Conservation (phyloP, 2,797 vertebrate genomes). For the Garrulus glandarius region DNA sequence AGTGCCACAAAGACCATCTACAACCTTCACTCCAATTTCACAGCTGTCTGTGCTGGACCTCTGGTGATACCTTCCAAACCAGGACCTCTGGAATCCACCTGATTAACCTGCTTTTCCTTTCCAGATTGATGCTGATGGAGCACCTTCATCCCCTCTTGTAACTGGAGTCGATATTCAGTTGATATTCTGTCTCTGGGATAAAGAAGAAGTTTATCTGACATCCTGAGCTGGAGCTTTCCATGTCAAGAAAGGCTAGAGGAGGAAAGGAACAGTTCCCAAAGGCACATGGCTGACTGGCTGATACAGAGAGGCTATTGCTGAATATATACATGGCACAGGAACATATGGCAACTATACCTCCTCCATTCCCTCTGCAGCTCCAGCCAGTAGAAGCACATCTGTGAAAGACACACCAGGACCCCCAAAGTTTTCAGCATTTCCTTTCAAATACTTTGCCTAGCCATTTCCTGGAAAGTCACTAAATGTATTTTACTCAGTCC, state of each 20-base stretch:
- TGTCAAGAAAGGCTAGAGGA: not conserved
- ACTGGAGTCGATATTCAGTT: not conserved
- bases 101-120: not conserved
- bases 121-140: fast-evolving
- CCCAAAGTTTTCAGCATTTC: slow-evolving; percentile 50
- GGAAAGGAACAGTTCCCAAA: not conserved
- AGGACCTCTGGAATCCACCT: not conserved
- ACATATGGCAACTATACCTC: not conserved
- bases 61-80: not conserved
- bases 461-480: slow-evolving; percentile 54
- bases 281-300: not conserved
- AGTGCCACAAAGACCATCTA: not conserved
- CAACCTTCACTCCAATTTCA: not conserved
- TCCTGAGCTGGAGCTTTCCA: not conserved
- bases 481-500: slow-evolving; percentile 47
- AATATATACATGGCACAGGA: not conserved
- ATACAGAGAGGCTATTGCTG: not conserved
- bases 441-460: slow-evolving; percentile 41
- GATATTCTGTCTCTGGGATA: not conserved
- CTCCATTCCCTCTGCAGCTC: not conserved
- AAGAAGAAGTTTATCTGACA: not conserved
- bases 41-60: not conserved
- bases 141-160: fast-evolving
- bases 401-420: slow-evolving; percentile 15
- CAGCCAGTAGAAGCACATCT: not conserved